Evolutionary conservation across 2,113 vertebrate species (phyloP), one percentile per base, ranked within the genome.

Genomic region (Ceyx melanurus): DNA sequence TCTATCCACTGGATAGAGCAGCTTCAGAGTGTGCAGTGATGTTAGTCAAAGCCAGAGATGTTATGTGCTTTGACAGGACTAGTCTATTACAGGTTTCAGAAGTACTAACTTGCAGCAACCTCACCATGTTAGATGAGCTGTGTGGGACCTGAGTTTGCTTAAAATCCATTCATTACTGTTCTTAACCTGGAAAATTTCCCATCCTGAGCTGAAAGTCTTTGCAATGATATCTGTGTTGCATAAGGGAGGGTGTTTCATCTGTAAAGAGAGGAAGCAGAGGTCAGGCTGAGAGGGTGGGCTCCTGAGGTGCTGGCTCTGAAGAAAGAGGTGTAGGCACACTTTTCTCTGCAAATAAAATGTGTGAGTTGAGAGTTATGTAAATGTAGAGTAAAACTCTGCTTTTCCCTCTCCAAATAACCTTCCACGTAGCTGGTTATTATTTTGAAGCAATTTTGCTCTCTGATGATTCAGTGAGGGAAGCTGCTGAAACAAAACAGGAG

Each of bases 391-490:
- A 94, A 93, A 62, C 15, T 77, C 91, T 74, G 58, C 18, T 70
- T 86, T 88, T 89, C 33, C 43, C 15, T 91, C 23, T 56, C 75
- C 67, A 90, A 88, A 92, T 67, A 89, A 60, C 35, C 37, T 45
- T 93, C 61, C 75, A 25, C 5, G 2, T 79, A 91, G 64, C 68
- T 74, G 46, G 58, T 85, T 91, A 71, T 93, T 95, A 93, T 95
- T 95, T 94, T 86, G 84, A 94, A 88, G 82, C 80, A 93, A 93
- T 95, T 96, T 95, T 96, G 68, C 86, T 94, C 94, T 94, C 75
- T 92, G 91, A 86, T 96, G 91, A 93, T 89, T 93, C 91, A 86
- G 89, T 71, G 79, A 93, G 72, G 60, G 53, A 92, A 92, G 68
- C 68, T 80, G 60, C 82, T 92, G 91, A 94, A 93, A 95, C 94